Evolutionary conservation across 2,113 vertebrate genomes (phyloP).

Genomic region (Dendropsophus ebraccatus): DNA sequence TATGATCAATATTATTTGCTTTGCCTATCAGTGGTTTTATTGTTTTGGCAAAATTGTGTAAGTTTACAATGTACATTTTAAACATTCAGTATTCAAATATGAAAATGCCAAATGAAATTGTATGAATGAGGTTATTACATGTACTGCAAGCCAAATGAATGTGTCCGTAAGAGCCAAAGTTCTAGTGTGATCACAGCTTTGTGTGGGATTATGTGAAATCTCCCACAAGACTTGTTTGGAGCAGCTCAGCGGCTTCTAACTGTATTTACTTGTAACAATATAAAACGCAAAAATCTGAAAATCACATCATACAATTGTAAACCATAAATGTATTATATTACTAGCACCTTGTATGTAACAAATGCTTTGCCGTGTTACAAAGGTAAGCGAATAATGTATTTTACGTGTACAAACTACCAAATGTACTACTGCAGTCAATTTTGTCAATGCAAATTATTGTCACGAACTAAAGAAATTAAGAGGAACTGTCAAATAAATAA

Average conservation of each 20-base stretch:
- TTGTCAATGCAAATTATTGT: slow-evolving; percentile 18
- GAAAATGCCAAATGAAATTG: not conserved
- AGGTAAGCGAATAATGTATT: not conserved
- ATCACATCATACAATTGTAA: not conserved
- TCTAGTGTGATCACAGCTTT: slow-evolving; percentile 39
- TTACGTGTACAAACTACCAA: not conserved
- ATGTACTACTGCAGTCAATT: not conserved
- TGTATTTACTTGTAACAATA: not conserved
- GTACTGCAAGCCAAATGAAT: slow-evolving; percentile 17
- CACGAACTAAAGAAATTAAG: not conserved
- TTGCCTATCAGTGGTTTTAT: no score
- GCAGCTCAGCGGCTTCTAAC: slow-evolving; percentile 8
- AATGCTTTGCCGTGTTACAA: not conserved
- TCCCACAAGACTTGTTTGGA: slow-evolving; percentile 43
- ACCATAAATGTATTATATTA: not conserved
- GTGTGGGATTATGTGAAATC: slow-evolving; percentile 33
- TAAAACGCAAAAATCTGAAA: slow-evolving; percentile 12
- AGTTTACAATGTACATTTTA: not conserved
- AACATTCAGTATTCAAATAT: not conserved
- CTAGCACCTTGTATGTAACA: not conserved
- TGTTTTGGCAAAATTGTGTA: no score
- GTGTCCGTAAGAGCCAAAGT: slow-evolving; percentile 3
- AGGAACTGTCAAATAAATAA: slow-evolving; percentile 29
- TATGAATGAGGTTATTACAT: not conserved
- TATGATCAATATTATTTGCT: no score